A percentile compares a stretch with the other conserved stretches of the same genome.
Evolutionary conservation across 2,113 vertebrate species (phyloP).

Genomic region (Pseudorectes ferrugineus): DNA sequence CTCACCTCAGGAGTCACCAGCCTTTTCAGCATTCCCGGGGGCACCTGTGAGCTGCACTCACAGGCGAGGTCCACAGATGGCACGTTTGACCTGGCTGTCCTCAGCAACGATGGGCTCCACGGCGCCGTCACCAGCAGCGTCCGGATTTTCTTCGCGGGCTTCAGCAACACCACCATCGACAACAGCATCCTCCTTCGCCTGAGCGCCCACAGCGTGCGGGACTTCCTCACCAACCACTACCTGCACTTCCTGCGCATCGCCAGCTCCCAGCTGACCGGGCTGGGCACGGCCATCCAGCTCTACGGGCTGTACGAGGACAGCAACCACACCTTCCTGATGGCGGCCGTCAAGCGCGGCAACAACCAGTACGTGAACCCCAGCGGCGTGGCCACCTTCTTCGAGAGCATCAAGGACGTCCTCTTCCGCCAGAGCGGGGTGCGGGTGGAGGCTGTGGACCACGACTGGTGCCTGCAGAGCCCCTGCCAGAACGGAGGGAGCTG

Average conservation of each 20-base stretch:
- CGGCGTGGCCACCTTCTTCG: slow-evolving; percentile 93
- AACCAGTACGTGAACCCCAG: slow-evolving; percentile 91
- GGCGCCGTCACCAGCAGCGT: slow-evolving; percentile 82
- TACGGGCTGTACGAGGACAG: slow-evolving; percentile 85
- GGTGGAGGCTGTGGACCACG: slow-evolving; percentile 90
- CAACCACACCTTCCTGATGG: slow-evolving; percentile 90
- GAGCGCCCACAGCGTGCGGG: slow-evolving; percentile 70
- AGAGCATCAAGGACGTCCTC: slow-evolving; percentile 91
- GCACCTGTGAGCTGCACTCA: slow-evolving; percentile 85
- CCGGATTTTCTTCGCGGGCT: slow-evolving; percentile 84
- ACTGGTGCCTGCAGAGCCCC: slow-evolving; percentile 86
- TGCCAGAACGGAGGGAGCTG: slow-evolving; percentile 95
- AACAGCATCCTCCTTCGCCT: slow-evolving; percentile 91
- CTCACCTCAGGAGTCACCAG: slow-evolving; percentile 84
- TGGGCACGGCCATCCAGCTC: slow-evolving; percentile 88
- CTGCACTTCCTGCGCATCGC: slow-evolving; percentile 89
- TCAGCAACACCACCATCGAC: slow-evolving; percentile 88
- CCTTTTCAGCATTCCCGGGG: slow-evolving; percentile 85
- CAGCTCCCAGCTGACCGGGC: slow-evolving; percentile 87
- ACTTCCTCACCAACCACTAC: slow-evolving; percentile 91
- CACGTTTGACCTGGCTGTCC: slow-evolving; percentile 85
- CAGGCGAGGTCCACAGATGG: slow-evolving; percentile 87
- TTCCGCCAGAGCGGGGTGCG: slow-evolving; percentile 88
- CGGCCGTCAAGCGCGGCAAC: slow-evolving; percentile 81
- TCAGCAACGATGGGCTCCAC: slow-evolving; percentile 88